phyloP scores from a whole-genome alignment of 2,888 invertebrate genomes.

The Sphinx pinastri region DNA sequence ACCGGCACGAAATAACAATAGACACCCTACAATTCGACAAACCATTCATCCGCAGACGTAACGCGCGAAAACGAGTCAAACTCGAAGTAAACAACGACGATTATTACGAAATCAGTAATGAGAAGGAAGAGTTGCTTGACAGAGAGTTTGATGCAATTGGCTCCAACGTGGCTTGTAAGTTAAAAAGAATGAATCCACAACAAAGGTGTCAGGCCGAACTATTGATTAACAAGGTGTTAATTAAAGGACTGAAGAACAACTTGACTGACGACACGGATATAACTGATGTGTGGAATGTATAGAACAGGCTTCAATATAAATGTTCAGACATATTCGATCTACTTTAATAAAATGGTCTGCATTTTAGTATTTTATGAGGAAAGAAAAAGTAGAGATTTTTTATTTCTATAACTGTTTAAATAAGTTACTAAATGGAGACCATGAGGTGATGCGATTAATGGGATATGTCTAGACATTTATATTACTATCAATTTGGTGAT shows the following conservation, averaged over 20 bases:
- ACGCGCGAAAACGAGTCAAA: slow-evolving; percentile 25
- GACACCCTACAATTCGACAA: slow-evolving; percentile 24
- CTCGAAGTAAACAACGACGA: slow-evolving; percentile 28
- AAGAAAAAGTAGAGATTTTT: no score
- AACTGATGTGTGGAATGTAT: slow-evolving; percentile 41
- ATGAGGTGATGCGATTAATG: no score
- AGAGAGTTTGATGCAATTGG: slow-evolving; percentile 51
- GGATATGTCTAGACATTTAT: neutral
- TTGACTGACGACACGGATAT: slow-evolving; percentile 51
- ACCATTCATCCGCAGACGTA: slow-evolving; percentile 3
- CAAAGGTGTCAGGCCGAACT: slow-evolving; percentile 53
- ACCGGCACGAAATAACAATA: slow-evolving; percentile 22
- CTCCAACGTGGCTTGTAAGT: slow-evolving; percentile 51
- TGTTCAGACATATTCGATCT: neutral
- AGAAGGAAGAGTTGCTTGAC: slow-evolving; percentile 36
- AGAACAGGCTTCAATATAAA: slow-evolving; percentile 1
- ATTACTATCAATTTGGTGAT: no score
- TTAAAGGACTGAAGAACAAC: slow-evolving; percentile 47
- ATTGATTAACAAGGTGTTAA: slow-evolving; percentile 54
- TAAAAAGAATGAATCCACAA: slow-evolving; percentile 49
- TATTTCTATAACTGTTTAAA: no score
- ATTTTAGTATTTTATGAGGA: no score
- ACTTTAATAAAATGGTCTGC: no score
- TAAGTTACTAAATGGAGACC: no score
- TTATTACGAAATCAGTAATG: slow-evolving; percentile 30